Evolutionary conservation across 2,797 vertebrate species (phyloP), one percentile per base, ranked within the genome.

Genomic region (Ceyx erithaca): DNA sequence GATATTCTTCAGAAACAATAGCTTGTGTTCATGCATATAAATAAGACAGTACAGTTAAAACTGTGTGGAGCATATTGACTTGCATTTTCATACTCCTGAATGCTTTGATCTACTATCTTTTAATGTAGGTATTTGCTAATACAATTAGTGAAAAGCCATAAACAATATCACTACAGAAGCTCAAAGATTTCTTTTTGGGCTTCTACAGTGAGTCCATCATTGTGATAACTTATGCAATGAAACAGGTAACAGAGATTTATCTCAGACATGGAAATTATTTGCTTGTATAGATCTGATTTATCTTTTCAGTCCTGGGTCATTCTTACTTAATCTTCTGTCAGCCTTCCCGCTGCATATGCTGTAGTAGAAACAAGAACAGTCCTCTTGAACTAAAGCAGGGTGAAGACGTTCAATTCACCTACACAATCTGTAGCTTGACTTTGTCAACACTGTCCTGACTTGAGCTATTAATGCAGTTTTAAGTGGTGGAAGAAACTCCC

Each of bases 101-200:
- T 84, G 85, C 83, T 95, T 96, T 95, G 85, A 92, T 95, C 92
- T 94, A 58, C 40, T 72, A 85, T 40, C 70, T 92, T 92, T 92
- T 91, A 93, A 91, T 69, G 77, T 83, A 87, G 76, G 21, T 80
- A 67, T 87, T 92, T 79, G 15, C 73, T 94, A 85, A 93, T 84
- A 88, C 80, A 91, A 94, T 94, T 92, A 93, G 90, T 43, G 69
- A 28, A 89, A 91, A 91, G 10, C 30, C 51, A 86, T 76, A 94
- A 95, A 93, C 68, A 89, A 68, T 77, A 90, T 90, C 57, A 87
- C 57, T 18, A 75, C 8, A 77, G 71, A 61, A 70, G 68, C 89
- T 83, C 87, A 91, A 89, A 85, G 77, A 72, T 89, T 82, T 70
- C 31, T 48, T 48, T 83, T 30, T 3, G 19, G 33, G n/a, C 75